Base-by-base conservation (phyloP, 2,888 invertebrate genomes). In the Abrostola triplasia region DNA sequence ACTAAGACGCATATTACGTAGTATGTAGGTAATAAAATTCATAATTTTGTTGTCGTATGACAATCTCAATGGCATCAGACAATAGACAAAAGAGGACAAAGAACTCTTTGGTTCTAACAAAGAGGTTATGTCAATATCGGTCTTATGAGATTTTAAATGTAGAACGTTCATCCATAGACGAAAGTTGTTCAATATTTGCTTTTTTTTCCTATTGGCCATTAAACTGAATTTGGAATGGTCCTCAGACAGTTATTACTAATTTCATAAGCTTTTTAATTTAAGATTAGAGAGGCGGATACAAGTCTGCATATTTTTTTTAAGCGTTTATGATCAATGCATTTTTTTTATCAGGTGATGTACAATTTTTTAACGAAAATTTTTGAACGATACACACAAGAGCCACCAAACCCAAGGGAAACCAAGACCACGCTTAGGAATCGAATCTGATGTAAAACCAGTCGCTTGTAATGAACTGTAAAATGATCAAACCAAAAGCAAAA, bases 61-160 rank as follows among this genome's bases (percentile, higher is more conserved):
- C 24, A 24, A 24, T 24, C 24, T 2, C 1, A 24, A 4, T 24
- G 4, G 24, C 1, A 2, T 24, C 24, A 24, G 24, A 70, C 73
- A 73, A 67, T 72, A 59, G 57, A 56, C 10, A 50, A 47, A 36
- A 59, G 47, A 73, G 59, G 24, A 24, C 24, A 24, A 24, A 24
- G 24, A 24, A 24, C 24, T 24, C 24, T 24, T 24, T 24, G 24
- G 24, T 24, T 24, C 24, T 24, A 24, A 24, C 52, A 52, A 52
- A 48, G 54, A 61, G 13, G 54, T 77, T 77, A 52, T 44, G 54
- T 67, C 56, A 74, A 40, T 36, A 42, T 44, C 9, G 54, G 35
- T 51, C 40, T 67, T 70, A 77, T 65, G 67, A 56, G 49, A 67
- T 72, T 77, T 77, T 64, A 72, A 77, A 72, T 52, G 51, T 63